A percentile compares a stretch with the other conserved stretches of the same genome.
Evolutionary conservation across 2,797 vertebrate species (phyloP).

Genomic region (Sebastes diploproa): DNA sequence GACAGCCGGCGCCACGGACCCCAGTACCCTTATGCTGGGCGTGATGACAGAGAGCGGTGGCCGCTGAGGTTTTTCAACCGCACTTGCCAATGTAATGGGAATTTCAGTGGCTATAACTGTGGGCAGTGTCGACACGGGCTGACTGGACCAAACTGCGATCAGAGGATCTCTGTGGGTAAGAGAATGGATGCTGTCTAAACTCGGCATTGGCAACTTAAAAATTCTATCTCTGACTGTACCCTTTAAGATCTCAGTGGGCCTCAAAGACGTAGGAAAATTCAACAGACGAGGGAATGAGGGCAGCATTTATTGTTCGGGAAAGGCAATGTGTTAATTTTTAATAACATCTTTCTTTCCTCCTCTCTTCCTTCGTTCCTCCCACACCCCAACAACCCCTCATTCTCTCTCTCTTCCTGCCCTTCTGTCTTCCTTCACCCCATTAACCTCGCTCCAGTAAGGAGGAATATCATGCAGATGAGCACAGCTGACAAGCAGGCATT

Average conservation of each 20-base stretch:
- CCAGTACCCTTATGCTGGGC: conserved; percentile 90
- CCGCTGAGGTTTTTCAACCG: conserved; percentile 93
- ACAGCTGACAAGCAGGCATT: conserved; percentile 85
- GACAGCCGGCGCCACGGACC: conserved; percentile 88
- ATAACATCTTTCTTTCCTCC: conserved; percentile 20
- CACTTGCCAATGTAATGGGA: conserved; percentile 89
- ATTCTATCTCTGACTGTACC: neutral
- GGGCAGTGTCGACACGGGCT: conserved; percentile 88
- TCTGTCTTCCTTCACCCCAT: neutral
- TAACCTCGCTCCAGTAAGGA: conserved; percentile 83
- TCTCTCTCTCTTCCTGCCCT: neutral
- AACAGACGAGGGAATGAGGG: conserved; percentile 13
- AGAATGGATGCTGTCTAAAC: neutral
- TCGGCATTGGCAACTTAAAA: neutral
- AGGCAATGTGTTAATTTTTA: conserved; percentile 45
- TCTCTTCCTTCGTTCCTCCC: neutral
- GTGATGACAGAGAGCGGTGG: conserved; percentile 94
- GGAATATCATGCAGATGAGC: conserved; percentile 90
- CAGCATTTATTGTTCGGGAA: conserved; percentile 22
- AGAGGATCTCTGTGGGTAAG: conserved; percentile 87
- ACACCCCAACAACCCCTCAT: neutral
- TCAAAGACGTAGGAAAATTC: neutral
- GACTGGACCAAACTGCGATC: conserved; percentile 87
- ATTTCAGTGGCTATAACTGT: conserved; percentile 91
- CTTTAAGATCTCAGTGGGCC: conserved; percentile 11